Base-by-base conservation (phyloP, 2,888 invertebrate genomes). In the Eristalis arbustorum region DNA sequence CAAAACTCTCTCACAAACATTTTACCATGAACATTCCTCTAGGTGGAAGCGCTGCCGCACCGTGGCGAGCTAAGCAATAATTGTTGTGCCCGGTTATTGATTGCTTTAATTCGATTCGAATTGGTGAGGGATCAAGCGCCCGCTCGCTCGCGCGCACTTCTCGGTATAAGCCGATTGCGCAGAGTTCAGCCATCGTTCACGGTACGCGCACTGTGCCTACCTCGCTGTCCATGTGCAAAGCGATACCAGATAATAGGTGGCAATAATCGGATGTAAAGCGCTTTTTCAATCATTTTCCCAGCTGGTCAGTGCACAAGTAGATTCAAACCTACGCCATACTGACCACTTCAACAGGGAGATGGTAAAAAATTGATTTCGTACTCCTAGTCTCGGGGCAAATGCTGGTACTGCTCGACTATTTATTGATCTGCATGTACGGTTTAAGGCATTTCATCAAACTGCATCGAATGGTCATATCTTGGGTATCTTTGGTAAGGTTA, bases 91-190 rank as follows among this genome's bases (percentile, higher is more conserved):
- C 72, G 59, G 82, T 85, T 85, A 85, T 85, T 82, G 85, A 85
- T 85, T 85, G 82, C 77, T 81, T 85, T 82, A 82, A 85, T 85
- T 85, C 85, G 85, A 82, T 85, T 82, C 42, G 82, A 80, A 85
- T 85, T 85, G 85, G 82, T 66, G 77, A 85, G 85, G 64, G 81
- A 82, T 81, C 82, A 78, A 74, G 77, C 59, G 59, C 85, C 56
- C 73, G 77, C 81, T 61, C 73, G 59, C 85, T 61, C 73, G 77
- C 85, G 66, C 69, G 59, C 85, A 57, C 64, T 81, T 64, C 64
- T 49, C 13, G 40, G 56, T 49, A 18, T 37, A 76, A 62, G 77
- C 81, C 67, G 61, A 75, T 69, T 69, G 71, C 73, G 18, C 49
- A 8, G 49, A 63, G 56, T 49, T 72, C 56, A 62, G 62, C 25